Conservation (phyloP, 1,140 invertebrate genomes). For the Euschistus heros region DNA sequence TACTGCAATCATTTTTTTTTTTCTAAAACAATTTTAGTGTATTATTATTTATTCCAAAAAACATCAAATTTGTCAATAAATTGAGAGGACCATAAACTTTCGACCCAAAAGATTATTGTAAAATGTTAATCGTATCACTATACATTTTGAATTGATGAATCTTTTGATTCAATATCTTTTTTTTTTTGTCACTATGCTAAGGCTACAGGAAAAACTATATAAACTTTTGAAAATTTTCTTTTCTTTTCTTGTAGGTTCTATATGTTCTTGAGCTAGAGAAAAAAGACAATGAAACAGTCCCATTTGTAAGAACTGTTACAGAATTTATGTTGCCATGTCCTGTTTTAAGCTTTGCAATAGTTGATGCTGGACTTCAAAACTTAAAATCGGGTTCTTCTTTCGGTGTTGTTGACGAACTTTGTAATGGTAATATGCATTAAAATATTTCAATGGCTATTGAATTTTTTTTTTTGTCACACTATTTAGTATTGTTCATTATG, state of each 20-base stretch:
- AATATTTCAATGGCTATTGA: neutral
- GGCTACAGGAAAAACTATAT: no score
- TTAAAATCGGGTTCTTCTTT: conserved; percentile 32
- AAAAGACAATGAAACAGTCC: conserved; percentile 42
- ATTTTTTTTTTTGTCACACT: neutral
- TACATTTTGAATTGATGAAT: no score
- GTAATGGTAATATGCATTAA: conserved; percentile 20
- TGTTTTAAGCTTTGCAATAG: conserved; percentile 74
- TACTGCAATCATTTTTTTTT: no score
- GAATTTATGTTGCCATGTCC: conserved; percentile 74
- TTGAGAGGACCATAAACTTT: no score
- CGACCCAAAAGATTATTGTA: no score
- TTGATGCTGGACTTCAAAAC: conserved; percentile 52
- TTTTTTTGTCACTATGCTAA: conserved; percentile 2
- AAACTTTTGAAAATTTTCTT: no score
- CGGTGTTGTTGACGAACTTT: conserved; percentile 27
- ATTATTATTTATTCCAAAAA: no score
- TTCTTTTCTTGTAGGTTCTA: conserved; percentile 40
- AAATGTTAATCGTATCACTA: no score
- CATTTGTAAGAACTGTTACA: conserved; percentile 55
- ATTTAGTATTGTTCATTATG: no score
- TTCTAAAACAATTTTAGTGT: no score
- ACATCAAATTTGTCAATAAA: no score
- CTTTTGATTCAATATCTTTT: neutral
- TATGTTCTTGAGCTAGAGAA: conserved; percentile 65